Percentiles rank a stretch among this genome's conserved stretches.
phyloP scores from a whole-genome alignment of 2,797 vertebrate species.

The Lithobates pipiens region DNA sequence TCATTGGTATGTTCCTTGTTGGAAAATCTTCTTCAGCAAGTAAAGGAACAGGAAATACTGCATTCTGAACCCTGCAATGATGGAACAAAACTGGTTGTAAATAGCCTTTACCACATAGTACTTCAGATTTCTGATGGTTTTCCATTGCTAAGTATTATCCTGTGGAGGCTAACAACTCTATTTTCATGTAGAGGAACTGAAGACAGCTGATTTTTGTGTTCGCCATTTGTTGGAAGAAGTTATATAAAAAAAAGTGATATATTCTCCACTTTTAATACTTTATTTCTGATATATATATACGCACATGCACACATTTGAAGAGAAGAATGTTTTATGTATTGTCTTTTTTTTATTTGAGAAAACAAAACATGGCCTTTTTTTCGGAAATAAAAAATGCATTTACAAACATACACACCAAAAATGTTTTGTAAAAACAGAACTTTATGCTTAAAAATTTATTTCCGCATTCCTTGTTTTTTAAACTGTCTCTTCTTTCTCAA shows the following conservation, averaged over 20 bases:
- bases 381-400: too few species aligned
- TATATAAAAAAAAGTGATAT: neutral
- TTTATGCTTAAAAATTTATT: too few species aligned
- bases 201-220: neutral
- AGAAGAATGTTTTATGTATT: too few species aligned
- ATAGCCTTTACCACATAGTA: constrained; percentile 78
- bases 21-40: constrained; percentile 81
- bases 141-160: constrained; percentile 85
- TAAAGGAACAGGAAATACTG: constrained; percentile 43
- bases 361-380: too few species aligned
- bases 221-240: neutral
- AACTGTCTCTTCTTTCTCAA: too few species aligned
- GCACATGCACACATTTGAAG: too few species aligned
- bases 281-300: too few species aligned
- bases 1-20: constrained; percentile 80
- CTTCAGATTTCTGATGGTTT: constrained; percentile 84
- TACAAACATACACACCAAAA: too few species aligned
- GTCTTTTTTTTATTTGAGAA: too few species aligned
- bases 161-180: constrained; percentile 84
- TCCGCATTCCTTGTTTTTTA: too few species aligned
- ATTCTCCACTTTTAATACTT: neutral
- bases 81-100: constrained; percentile 73
- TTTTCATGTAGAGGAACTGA: constrained; percentile 61
- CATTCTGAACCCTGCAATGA: constrained; percentile 53
- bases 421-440: too few species aligned